Base-by-base conservation (phyloP, 2,888 invertebrate species). In the Caenorhabditis angaria region DNA sequence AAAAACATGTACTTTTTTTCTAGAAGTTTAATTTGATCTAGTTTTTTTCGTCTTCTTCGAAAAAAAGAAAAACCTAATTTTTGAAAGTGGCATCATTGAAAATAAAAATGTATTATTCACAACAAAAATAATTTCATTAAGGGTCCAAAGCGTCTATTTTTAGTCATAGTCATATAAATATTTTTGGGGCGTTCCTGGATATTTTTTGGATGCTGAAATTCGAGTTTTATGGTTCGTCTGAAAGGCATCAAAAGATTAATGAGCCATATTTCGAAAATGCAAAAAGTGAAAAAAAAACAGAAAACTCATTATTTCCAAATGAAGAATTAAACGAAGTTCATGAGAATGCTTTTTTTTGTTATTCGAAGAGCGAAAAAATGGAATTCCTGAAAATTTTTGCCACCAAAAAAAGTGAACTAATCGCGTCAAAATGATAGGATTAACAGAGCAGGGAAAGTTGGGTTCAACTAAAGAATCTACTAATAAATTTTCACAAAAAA, bases 291-390 rank as follows among this genome's bases (percentile, higher is more conserved):
- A 35, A 41, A 58, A 58, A 58, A 41, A 58, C 24, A 58, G 35
- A 35, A 35, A 24, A 58, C 41, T 58, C 41, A 41, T 58, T 58
- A 32, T 32, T 58, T 58, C 22, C 5, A 41, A 58, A 18, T 6
- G 24, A 20, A 54, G 29, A 41, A 58, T 24, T 35, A 14, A 14
- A 18, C 32, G n/a, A 22, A 57, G 41, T 41, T 20, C 14, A 58
- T 24, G 22, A 28, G 22, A 28, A 12, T 56, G n/a, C 22, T 20
- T 14, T 32, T 61, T 59, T 59, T 59, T 59, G 47, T 14, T 27
- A 58, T n/a, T 25, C 54, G 24, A 53, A 53, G 2, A 5, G 25
- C 24, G 22, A 41, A 28, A 10, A 32, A 32, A 8, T 32, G 32
- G 10, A 32, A 32, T 32, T 32, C 10, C 32, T 22, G 22, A 20